Percentiles rank a stretch among this genome's conserved stretches.
phyloP scores from a whole-genome alignment of 2,888 invertebrate species.

The Trilocha varians region DNA sequence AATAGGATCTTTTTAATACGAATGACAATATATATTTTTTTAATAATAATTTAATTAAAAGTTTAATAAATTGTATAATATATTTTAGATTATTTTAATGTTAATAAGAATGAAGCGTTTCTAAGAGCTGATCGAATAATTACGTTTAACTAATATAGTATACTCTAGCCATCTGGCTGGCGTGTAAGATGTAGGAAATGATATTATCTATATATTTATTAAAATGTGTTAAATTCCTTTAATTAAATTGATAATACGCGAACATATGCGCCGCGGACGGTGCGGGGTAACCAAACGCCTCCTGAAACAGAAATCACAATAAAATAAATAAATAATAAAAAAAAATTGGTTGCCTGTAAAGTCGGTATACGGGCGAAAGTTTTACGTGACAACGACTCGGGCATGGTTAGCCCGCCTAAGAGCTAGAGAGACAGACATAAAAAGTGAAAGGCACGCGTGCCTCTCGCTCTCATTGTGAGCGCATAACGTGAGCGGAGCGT shows the following conservation, averaged over 20 bases:
- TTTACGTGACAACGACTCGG: too few species aligned
- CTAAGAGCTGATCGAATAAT: slow-evolving; percentile 75
- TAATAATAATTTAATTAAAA: slow-evolving; percentile 72
- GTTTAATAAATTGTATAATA: slow-evolving; percentile 72
- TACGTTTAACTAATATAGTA: slow-evolving; percentile 79
- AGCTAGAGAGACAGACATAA: too few species aligned
- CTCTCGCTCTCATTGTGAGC: too few species aligned
- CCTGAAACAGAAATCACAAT: slow-evolving; percentile 24
- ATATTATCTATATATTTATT: slow-evolving; percentile 68
- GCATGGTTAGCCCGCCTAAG: too few species aligned
- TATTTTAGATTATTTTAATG: slow-evolving; percentile 74
- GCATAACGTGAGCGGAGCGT: too few species aligned
- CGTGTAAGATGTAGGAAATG: slow-evolving; percentile 62
- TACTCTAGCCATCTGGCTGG: slow-evolving; percentile 68
- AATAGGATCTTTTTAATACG: slow-evolving; percentile 71
- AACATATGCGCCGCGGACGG: slow-evolving; percentile 45
- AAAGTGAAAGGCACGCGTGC: too few species aligned
- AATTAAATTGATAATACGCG: slow-evolving; percentile 59
- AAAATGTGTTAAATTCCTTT: slow-evolving; percentile 63
- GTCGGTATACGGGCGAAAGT: too few species aligned
- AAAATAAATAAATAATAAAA: too few species aligned
- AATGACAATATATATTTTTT: slow-evolving; percentile 73
- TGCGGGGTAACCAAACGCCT: slow-evolving; percentile 30
- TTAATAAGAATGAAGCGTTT: slow-evolving; percentile 75
- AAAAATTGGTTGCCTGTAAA: too few species aligned